Conservation (phyloP, 1,140 invertebrate genomes). For the Drosophila asahinai region DNA sequence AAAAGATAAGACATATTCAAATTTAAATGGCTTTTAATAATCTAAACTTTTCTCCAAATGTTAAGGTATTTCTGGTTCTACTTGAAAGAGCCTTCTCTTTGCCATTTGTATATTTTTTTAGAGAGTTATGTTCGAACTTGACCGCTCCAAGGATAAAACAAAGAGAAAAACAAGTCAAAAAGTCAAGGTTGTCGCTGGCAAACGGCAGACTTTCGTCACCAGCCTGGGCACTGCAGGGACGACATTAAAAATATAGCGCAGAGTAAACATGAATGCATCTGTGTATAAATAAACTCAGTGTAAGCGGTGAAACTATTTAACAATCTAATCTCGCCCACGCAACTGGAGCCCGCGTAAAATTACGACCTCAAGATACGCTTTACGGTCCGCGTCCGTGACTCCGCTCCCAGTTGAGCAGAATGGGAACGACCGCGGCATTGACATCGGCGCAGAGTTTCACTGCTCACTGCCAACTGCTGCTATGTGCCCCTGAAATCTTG, state of each 20-base stretch:
- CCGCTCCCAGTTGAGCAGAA: conserved; percentile 40
- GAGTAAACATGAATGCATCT: conserved; percentile 12
- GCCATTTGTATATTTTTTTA: not conserved
- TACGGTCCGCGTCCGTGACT: conserved; percentile 17
- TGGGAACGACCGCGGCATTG: conserved; percentile 39
- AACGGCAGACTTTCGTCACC: no score
- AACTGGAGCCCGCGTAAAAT: conserved; percentile 16
- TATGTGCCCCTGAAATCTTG: conserved; percentile 54
- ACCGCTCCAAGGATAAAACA: not conserved
- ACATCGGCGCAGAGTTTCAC: conserved; percentile 34
- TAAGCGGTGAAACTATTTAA: conserved; percentile 2
- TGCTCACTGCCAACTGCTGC: conserved; percentile 8
- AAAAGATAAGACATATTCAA: not conserved
- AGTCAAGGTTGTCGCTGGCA: not conserved
- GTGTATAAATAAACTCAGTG: conserved; percentile 10
- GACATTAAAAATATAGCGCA: not conserved
- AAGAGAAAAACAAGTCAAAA: not conserved
- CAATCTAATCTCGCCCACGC: conserved; percentile 19
- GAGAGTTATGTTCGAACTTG: not conserved
- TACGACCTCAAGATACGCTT: conserved; percentile 7
- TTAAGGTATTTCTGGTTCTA: not conserved
- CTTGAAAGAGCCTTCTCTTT: no score
- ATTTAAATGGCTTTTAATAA: not conserved
- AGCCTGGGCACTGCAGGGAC: no score
- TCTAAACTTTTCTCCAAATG: no score